These are phyloP conservation scores for Timema cristinae DNA, from an alignment of 2,888 invertebrate genomes.

Conservation along the genomic window DNA sequence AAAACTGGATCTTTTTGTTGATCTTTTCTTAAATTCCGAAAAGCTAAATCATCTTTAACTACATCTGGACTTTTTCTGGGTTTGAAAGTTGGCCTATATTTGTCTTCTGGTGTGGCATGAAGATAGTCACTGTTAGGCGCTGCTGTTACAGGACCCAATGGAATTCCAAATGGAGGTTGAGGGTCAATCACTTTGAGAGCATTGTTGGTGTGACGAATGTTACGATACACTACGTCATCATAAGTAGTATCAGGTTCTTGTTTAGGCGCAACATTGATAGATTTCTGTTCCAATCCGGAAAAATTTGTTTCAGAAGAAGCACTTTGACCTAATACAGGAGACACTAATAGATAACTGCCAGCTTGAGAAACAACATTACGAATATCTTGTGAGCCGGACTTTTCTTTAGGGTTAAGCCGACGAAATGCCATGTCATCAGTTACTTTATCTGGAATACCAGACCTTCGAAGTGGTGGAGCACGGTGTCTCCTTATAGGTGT, in stretches of 20 bases:
- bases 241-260: slow-evolving; percentile 47
- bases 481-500: slow-evolving; percentile 30
- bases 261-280: slow-evolving; percentile 22
- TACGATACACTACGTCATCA: slow-evolving; percentile 82
- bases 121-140: slow-evolving; percentile 81
- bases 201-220: slow-evolving; percentile 72
- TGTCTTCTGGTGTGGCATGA: slow-evolving; percentile 64
- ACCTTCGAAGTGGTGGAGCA: slow-evolving; percentile 41
- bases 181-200: slow-evolving; percentile 65
- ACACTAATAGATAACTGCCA: slow-evolving; percentile 64
- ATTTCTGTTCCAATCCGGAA: slow-evolving; percentile 11
- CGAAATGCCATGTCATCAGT: slow-evolving; percentile 79
- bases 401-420: slow-evolving; percentile 60
- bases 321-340: slow-evolving; percentile 54
- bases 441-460: slow-evolving; percentile 59
- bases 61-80: slow-evolving; percentile 72
- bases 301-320: slow-evolving; percentile 29
- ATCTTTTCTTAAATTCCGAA: slow-evolving; percentile 79
- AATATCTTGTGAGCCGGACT: slow-evolving; percentile 47
- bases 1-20: slow-evolving; percentile 53
- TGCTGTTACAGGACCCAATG: slow-evolving; percentile 75
- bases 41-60: slow-evolving; percentile 83
- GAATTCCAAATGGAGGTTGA: slow-evolving; percentile 89
- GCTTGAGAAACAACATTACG: slow-evolving; percentile 49
- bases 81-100: slow-evolving; percentile 55